Conservation (phyloP, 2,113 vertebrate genomes). For the Corythornis cristatus region DNA sequence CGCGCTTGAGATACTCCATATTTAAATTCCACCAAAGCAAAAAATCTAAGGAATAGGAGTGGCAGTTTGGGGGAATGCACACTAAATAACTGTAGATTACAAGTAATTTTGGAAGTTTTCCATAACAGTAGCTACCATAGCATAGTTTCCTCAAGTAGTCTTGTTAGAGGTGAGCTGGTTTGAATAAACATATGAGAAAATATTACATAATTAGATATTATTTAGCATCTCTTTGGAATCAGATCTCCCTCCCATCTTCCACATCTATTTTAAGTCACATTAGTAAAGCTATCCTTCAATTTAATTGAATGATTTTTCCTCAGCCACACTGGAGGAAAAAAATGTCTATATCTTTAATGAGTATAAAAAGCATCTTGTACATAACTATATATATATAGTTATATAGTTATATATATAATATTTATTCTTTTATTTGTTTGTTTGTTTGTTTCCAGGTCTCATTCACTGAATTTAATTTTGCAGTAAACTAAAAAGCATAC, state of each 20-base stretch:
- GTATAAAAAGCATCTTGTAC: not conserved
- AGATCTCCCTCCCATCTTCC: not conserved
- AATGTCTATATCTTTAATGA: not conserved
- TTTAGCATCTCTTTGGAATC: not conserved
- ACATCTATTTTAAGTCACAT: not conserved
- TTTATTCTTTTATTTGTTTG: no score
- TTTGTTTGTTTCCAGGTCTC: no score
- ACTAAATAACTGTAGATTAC: not conserved
- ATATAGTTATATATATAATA: no score
- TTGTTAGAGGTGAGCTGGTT: not conserved
- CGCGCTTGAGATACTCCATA: not conserved
- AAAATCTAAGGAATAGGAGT: not conserved
- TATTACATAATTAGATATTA: not conserved
- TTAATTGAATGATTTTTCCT: not conserved
- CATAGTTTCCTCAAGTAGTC: not conserved
- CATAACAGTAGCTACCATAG: not conserved
- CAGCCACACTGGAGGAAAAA: not conserved
- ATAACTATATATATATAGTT: no score
- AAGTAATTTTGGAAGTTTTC: not conserved
- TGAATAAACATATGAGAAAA: not conserved
- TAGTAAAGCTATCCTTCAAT: not conserved
- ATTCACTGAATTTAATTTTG: no score
- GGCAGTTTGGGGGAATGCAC: accelerated
- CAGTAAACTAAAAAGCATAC: no score
- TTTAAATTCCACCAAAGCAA: not conserved